Conservation (phyloP, 2,113 vertebrate genomes). For the Tympanuchus pallidicinctus region DNA sequence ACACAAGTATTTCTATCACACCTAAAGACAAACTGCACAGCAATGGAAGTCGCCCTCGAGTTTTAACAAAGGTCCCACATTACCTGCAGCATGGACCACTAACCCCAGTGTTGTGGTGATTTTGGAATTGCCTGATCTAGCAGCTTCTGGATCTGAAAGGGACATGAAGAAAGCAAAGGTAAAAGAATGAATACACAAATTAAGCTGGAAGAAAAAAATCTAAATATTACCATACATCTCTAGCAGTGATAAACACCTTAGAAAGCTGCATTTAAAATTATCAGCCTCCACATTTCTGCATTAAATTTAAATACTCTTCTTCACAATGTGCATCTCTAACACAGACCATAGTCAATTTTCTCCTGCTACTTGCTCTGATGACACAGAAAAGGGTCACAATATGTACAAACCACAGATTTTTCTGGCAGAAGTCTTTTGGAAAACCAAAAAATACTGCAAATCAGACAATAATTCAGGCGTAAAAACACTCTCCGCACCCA, state of each 20-base stretch:
- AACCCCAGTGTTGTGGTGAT: conserved; percentile 96
- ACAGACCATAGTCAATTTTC: neutral
- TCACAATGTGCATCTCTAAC: neutral
- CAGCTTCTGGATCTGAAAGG: conserved; percentile 90
- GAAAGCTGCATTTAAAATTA: neutral
- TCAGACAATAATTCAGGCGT: neutral
- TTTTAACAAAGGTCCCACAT: neutral
- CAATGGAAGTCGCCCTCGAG: neutral
- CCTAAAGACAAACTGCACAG: neutral
- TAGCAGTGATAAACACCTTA: neutral
- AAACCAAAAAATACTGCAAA: conserved; percentile 21
- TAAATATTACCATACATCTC: neutral
- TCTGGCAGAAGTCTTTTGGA: neutral
- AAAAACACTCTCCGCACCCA: neutral
- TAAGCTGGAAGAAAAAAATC: neutral
- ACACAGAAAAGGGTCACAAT: neutral
- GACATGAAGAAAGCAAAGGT: conserved; percentile 2
- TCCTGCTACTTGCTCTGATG: neutral
- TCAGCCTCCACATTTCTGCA: neutral
- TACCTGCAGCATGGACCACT: conserved; percentile 98
- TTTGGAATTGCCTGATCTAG: conserved; percentile 89
- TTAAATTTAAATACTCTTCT: neutral
- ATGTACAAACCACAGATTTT: neutral
- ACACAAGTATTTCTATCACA: neutral
- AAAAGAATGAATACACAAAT: neutral